Evolutionary conservation across 2,797 vertebrate genomes (phyloP).

Genomic region (Tenualosa thibaudeaui): DNA sequence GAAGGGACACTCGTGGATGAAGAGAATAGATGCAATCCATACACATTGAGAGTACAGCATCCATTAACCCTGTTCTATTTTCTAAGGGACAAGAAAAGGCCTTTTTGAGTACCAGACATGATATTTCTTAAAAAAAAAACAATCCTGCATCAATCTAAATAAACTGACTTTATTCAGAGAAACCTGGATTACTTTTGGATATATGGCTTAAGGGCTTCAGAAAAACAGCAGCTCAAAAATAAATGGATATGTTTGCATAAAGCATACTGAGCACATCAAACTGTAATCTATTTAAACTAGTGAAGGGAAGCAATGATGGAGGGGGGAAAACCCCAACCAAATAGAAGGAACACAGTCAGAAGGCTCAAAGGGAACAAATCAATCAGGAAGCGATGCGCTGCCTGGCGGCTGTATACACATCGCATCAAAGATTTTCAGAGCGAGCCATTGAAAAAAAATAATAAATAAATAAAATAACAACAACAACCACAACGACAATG

Average conservation of each 20-base stretch:
- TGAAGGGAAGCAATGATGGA: slow-evolving; percentile 50
- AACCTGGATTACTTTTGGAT: slow-evolving; percentile 19
- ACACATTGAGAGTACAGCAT: background rate
- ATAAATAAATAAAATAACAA: background rate
- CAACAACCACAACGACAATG: background rate
- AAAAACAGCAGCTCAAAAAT: slow-evolving; percentile 48
- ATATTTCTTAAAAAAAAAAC: background rate
- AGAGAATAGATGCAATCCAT: background rate
- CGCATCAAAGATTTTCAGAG: slow-evolving; percentile 99
- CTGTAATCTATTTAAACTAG: slow-evolving; percentile 17
- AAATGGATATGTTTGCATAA: slow-evolving; percentile 23
- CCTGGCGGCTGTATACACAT: slow-evolving; percentile 95
- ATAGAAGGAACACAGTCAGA: slow-evolving; percentile 64
- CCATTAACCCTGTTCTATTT: background rate
- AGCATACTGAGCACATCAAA: slow-evolving; percentile 29
- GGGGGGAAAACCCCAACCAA: slow-evolving; percentile 62
- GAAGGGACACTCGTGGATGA: background rate
- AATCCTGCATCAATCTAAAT: background rate
- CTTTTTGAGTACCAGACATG: background rate
- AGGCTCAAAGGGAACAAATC: slow-evolving; percentile 83
- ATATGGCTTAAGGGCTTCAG: background rate
- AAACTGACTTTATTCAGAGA: background rate
- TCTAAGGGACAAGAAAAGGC: background rate
- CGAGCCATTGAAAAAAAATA: slow-evolving; percentile 80
- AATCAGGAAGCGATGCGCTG: slow-evolving; percentile 86